Percentiles rank a stretch among this genome's conserved stretches.
phyloP scores from a whole-genome alignment of 2,113 vertebrate genomes.

The Urocolius indicus region DNA sequence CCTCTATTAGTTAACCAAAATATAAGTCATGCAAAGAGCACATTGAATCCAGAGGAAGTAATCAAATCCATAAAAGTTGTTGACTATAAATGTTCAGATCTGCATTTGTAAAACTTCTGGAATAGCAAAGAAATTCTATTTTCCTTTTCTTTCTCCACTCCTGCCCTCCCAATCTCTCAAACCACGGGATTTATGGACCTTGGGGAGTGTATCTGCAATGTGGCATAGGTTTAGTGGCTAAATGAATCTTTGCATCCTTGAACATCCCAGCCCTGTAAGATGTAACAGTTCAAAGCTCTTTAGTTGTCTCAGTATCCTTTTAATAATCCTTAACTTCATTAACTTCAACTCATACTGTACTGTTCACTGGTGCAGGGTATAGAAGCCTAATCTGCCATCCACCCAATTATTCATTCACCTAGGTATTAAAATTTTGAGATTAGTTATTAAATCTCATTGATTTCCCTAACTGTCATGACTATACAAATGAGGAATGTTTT shows the following conservation, averaged over 20 bases:
- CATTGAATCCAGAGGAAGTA: not conserved
- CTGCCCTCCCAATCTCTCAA: not conserved
- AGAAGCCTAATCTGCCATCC: not conserved
- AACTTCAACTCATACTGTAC: not conserved
- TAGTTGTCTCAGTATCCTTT: not conserved
- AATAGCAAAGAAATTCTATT: not conserved
- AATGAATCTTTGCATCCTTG: not conserved
- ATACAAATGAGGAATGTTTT: not conserved
- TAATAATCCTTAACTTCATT: not conserved
- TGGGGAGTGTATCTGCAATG: not conserved
- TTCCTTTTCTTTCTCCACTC: not conserved
- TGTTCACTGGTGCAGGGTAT: not conserved
- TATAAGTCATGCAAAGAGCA: not conserved
- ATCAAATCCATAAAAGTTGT: not conserved
- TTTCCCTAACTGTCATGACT: not conserved
- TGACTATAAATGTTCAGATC: not conserved
- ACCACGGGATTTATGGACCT: not conserved
- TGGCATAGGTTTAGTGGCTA: not conserved
- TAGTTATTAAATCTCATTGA: not conserved
- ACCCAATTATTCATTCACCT: fast-evolving
- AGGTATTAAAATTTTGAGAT: not conserved
- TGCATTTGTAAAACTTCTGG: not conserved
- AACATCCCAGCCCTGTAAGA: not conserved
- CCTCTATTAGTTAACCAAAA: not conserved
- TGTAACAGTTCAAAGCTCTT: not conserved